phyloP scores from a whole-genome alignment of 2,113 vertebrate species.

The Heliornis fulica region DNA sequence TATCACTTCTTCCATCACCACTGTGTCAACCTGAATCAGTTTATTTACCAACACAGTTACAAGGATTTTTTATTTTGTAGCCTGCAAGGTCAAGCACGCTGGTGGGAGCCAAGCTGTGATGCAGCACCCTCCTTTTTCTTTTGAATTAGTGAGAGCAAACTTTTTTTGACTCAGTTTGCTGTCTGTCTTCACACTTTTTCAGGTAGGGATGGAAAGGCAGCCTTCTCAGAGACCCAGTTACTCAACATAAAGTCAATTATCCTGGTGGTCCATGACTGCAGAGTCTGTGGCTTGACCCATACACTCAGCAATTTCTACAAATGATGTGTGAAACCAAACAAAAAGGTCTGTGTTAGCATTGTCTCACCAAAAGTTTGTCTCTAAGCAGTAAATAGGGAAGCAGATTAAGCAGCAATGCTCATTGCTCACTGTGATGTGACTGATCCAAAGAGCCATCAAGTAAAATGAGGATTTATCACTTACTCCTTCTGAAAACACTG shows the following conservation, averaged over 20 bases:
- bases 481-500: not conserved
- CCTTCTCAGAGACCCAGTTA: not conserved
- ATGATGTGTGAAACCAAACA: not conserved
- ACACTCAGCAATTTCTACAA: not conserved
- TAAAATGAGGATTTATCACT: not conserved
- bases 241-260: not conserved
- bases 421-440: not conserved
- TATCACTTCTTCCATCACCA: conserved; percentile 26
- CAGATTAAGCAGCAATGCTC: not conserved
- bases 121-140: not conserved
- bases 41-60: not conserved
- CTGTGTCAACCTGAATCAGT: not conserved
- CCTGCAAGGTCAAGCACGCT: not conserved
- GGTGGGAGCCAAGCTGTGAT: not conserved
- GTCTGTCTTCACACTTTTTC: not conserved
- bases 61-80: not conserved
- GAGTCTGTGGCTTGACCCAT: not conserved
- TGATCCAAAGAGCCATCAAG: not conserved
- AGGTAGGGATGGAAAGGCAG: not conserved
- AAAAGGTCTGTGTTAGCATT: not conserved
- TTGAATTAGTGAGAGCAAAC: not conserved
- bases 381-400: not conserved
- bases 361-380: not conserved
- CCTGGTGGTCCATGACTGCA: rapidly evolving
- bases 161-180: not conserved